Evolutionary conservation across 2,888 invertebrate species (phyloP).

Genomic region (Halictus quadricinctus): DNA sequence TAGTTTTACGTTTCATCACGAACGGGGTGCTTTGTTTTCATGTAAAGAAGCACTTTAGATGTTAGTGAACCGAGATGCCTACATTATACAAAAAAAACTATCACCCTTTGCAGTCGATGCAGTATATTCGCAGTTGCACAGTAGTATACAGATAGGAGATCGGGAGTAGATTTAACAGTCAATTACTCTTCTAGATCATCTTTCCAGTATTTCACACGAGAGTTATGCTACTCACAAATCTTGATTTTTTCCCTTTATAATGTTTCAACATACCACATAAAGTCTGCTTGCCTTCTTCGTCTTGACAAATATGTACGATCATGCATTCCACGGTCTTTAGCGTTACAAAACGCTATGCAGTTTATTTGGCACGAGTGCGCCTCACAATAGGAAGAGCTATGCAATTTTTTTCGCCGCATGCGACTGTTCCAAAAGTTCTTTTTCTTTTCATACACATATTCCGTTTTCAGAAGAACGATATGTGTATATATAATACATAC

Average conservation of each 20-base stretch:
- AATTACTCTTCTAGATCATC: constrained; percentile 58
- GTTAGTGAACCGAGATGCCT: constrained; percentile 63
- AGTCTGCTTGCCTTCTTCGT: constrained; percentile 35
- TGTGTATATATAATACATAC: background rate
- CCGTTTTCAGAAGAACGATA: constrained; percentile 33
- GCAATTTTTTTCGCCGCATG: constrained; percentile 62
- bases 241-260: constrained; percentile 44
- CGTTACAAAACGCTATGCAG: constrained; percentile 62
- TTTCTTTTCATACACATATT: constrained; percentile 30
- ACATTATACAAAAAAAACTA: constrained; percentile 66
- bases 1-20: constrained; percentile 58
- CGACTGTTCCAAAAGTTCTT: constrained; percentile 14
- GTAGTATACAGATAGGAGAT: constrained; percentile 70
- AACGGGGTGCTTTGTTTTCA: constrained; percentile 56
- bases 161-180: constrained; percentile 67
- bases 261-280: constrained; percentile 46
- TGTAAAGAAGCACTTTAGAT: constrained; percentile 64
- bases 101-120: constrained; percentile 67
- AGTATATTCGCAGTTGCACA: constrained; percentile 70
- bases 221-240: constrained; percentile 57
- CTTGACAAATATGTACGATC: constrained; percentile 46
- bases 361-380: constrained; percentile 74
- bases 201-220: constrained; percentile 62
- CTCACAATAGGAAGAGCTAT: constrained; percentile 70
- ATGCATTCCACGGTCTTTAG: constrained; percentile 41